These are phyloP conservation scores for Nomada flava DNA, from an alignment of 2,888 invertebrate genomes.

Conservation along the genomic window DNA sequence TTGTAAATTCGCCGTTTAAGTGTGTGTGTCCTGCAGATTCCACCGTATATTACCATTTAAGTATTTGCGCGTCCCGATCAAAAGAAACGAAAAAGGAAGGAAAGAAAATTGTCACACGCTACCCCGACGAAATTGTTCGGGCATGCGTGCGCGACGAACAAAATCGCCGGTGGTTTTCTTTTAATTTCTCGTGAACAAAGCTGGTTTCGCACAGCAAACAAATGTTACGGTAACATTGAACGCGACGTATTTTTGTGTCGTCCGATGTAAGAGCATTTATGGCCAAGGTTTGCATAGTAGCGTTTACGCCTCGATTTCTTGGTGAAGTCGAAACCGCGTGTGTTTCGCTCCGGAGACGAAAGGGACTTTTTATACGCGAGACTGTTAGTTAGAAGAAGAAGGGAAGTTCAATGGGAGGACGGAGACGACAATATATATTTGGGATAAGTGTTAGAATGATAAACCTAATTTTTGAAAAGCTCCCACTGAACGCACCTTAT, in stretches of 20 bases:
- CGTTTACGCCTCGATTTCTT: conserved; percentile 52
- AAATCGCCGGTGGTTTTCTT: conserved; percentile 49
- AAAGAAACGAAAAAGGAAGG: conserved; percentile 29
- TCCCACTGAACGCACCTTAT: conserved; percentile 57
- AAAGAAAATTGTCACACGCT: conserved; percentile 16
- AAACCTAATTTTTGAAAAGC: conserved; percentile 60
- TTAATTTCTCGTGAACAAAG: conserved; percentile 51
- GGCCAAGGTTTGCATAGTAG: conserved; percentile 61
- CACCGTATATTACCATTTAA: conserved; percentile 54
- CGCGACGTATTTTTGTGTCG: conserved; percentile 48
- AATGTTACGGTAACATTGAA: conserved; percentile 36
- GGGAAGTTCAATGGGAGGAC: conserved; percentile 59
- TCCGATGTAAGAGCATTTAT: conserved; percentile 60
- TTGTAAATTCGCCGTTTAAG: conserved; percentile 55
- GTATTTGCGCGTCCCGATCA: conserved; percentile 44
- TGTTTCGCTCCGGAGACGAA: conserved; percentile 65
- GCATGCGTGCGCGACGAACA: conserved; percentile 43
- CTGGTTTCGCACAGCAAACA: conserved; percentile 57
- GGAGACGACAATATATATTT: conserved; percentile 70
- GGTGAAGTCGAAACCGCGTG: conserved; percentile 49
- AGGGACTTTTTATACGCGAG: conserved; percentile 33
- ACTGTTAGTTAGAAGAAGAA: conserved; percentile 55
- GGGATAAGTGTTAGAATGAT: conserved; percentile 64
- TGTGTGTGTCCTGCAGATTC: conserved; percentile 48
- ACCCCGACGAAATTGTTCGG: conserved; percentile 33